Base-by-base conservation (phyloP, 2,113 vertebrate genomes). In the Euleptes europaea region DNA sequence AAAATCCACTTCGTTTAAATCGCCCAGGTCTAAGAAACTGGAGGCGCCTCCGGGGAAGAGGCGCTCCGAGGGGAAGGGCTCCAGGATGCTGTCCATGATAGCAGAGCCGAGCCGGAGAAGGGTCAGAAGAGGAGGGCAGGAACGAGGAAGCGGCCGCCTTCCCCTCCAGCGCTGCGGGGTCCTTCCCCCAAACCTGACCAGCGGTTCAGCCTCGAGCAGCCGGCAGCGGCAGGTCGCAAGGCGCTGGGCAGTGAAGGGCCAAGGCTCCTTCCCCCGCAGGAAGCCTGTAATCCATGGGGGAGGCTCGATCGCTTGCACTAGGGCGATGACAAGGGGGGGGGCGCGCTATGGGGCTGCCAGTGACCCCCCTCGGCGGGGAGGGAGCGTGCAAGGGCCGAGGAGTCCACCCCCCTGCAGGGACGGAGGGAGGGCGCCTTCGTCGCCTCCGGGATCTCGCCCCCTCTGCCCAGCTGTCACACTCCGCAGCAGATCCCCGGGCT, bases 1-100 rank as follows among this genome's bases (percentile, higher is more conserved):
- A 89, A 98, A 97, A 94, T 98, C 97, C 71, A 95, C 96, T 92
- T 97, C 97, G 92, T 96, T 97, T 93, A 98, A 95, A 76, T 97
- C 97, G 86, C 97, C 96, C 87, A 98, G 92, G 92, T 98, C 97
- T 95, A 97, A 95, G 91, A 98, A 97, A 90, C 97, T 95, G 94
- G 96, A 93, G 38, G 90, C 89, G 70, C 87, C 88, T 90, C 96
- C 96, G 5, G 97, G 96, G 90, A 97, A 97, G 95, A 97, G 97
- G 95, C 97, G 96, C 93, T 97, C 97, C 89, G 96, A 93, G 42
- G 95, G 93, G 94, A 97, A 97, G 91, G 95, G 96, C 92, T 98
- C 97, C 94, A 98, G 90, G 91, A 97, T 95, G 73, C 96, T 93
- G 95, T 97, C 97, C 97, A 98, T 98, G 90, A 91, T 91, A 51